Evolutionary conservation across 2,797 vertebrate species (phyloP), one percentile per base, ranked within the genome.

Genomic region (Luscinia megarhynchos): DNA sequence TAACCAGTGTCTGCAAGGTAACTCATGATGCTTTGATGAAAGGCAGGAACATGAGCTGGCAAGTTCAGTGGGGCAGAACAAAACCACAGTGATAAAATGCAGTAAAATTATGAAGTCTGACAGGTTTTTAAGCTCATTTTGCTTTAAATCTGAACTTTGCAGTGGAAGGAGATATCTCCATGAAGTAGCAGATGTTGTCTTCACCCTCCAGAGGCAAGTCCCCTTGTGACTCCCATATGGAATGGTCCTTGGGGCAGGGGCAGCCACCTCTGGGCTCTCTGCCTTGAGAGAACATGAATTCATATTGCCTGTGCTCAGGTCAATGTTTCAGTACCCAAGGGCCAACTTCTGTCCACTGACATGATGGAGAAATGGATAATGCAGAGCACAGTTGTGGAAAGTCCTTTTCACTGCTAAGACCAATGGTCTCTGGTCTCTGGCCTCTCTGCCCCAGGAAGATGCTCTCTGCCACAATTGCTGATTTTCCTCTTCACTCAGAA

Each of bases 161-260:
- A 54, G 24, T 62, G 50, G 30, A 41, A 62, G 9, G 19, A 8
- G 4, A 22, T 13, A 34, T 11, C 8, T 66, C 15, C 1, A 3
- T 67, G 38, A 72, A 76, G 24, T 21, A 46, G 17, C 10, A 5
- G 5, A 32, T 26, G 24, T 17, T 45, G 40, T 53, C 36, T 17
- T 63, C 40, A 36, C 27, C 5, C 13, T 86, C 27, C 62, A 63
- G 36, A 16, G 46, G 8, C 18, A 74, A 46, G 9, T 6, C 6
- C 23, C 10, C 0, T 2, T 34, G 20, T 4, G 10, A 58, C 16
- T 53, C 19, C 8, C 5, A 15, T 1, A 2, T 26, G 32, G 12
- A 41, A 1, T 6, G 1, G 16, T 43, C 15, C 27, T 24, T 41
- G 27, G 10, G 43, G 19, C 26, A 58, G 57, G 15, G 74, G 6